Evolutionary conservation across 2,797 vertebrate genomes (phyloP).

Genomic region (Onychomys leucogaster): DNA sequence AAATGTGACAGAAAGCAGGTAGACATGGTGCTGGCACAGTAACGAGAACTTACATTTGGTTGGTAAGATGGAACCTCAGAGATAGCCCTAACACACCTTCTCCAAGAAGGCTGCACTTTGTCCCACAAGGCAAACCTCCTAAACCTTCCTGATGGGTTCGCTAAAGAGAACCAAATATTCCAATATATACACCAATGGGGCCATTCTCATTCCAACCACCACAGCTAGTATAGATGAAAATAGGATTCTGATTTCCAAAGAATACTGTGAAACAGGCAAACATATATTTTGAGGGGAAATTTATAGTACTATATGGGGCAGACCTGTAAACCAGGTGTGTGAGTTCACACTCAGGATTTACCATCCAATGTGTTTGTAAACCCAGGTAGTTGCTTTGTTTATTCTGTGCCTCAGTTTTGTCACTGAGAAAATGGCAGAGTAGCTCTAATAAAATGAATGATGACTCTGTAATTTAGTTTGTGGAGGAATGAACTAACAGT

Average conservation of each 20-base stretch:
- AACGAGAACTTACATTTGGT: background rate
- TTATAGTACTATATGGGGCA: background rate
- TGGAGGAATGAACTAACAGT: background rate
- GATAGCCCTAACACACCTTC: fast-evolving
- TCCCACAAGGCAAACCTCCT: no score
- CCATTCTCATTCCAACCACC: no score
- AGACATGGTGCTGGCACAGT: background rate
- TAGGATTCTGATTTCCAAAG: no score
- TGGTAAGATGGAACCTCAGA: background rate
- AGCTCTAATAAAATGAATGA: background rate
- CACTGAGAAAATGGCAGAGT: background rate
- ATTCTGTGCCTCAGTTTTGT: background rate
- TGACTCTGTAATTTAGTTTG: background rate
- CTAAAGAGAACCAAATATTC: background rate
- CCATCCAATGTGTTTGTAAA: background rate
- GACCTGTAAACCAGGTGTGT: background rate
- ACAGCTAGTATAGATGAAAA: background rate
- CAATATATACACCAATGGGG: background rate
- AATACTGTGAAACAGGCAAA: background rate
- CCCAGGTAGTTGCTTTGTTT: background rate
- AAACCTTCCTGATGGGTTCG: background rate
- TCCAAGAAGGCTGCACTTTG: no score
- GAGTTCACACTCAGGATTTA: background rate
- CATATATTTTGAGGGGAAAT: background rate
- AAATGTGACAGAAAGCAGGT: background rate